Evolutionary conservation across 2,888 invertebrate species (phyloP).

Genomic region (Chloromyia formosa): DNA sequence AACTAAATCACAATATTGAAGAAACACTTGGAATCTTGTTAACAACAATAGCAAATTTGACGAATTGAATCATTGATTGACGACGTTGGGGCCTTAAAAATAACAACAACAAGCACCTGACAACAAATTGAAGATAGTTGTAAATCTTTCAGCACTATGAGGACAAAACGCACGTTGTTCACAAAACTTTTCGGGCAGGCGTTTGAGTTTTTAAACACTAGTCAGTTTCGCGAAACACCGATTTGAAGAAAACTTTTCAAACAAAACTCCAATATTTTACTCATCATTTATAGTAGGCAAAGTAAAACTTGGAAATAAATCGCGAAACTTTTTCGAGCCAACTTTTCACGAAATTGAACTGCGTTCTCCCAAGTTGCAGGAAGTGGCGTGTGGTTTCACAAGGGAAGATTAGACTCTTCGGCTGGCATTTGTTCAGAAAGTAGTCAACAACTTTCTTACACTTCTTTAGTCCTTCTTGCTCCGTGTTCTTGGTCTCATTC

Average conservation of each 20-base stretch:
- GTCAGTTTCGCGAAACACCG: slow-evolving; percentile 26
- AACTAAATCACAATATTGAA: no score
- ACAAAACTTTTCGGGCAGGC: slow-evolving; percentile 18
- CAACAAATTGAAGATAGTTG: slow-evolving; percentile 25
- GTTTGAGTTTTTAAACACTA: background rate
- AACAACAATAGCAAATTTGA: slow-evolving; percentile 43
- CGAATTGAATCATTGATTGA: no score
- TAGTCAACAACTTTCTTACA: slow-evolving; percentile 45
- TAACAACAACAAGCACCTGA: slow-evolving; percentile 41
- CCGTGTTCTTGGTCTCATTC: slow-evolving; percentile 47
- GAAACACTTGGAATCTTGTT: background rate
- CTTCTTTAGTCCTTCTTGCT: slow-evolving; percentile 45
- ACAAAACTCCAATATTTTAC: slow-evolving; percentile 53
- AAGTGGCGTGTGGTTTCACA: slow-evolving; percentile 34
- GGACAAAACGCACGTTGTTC: slow-evolving; percentile 26
- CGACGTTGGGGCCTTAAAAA: background rate
- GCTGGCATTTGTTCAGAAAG: slow-evolving; percentile 37
- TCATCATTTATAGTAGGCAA: slow-evolving; percentile 52
- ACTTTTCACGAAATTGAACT: slow-evolving; percentile 36
- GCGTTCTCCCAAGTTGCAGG: slow-evolving; percentile 26
- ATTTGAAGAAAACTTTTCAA: slow-evolving; percentile 48
- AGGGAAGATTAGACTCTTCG: slow-evolving; percentile 32
- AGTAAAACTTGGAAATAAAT: slow-evolving; percentile 52
- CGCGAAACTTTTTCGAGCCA: slow-evolving; percentile 51
- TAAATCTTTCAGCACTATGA: slow-evolving; percentile 3